These are phyloP conservation scores for Pachypanchax playfairii DNA, from an alignment of 2,113 vertebrate species.

Conservation along the genomic window DNA sequence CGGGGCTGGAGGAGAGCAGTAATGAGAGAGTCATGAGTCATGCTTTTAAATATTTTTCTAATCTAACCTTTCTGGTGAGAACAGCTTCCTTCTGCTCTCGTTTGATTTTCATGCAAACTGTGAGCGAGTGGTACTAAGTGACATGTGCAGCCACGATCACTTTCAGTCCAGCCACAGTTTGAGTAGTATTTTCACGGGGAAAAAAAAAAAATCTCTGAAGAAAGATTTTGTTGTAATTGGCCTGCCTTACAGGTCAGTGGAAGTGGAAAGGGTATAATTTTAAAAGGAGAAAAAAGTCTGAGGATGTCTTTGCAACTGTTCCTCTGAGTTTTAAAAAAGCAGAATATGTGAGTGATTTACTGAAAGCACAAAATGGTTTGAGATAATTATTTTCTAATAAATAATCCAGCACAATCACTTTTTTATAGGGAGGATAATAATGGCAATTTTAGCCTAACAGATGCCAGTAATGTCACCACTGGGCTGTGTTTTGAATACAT, in stretches of 20 bases:
- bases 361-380: neutral
- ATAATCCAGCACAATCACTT: slow-evolving; percentile 10
- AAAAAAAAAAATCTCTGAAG: slow-evolving; percentile 26
- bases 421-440: slow-evolving; percentile 8
- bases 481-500: neutral
- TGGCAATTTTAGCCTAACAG: neutral
- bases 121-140: slow-evolving; percentile 21
- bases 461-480: neutral
- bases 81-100: slow-evolving; percentile 25
- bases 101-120: slow-evolving; percentile 13
- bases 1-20: slow-evolving; percentile 15
- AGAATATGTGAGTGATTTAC: slow-evolving; percentile 13
- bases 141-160: slow-evolving; percentile 18
- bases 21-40: slow-evolving; percentile 39
- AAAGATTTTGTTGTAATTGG: slow-evolving; percentile 9
- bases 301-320: neutral
- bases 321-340: neutral
- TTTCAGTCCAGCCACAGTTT: slow-evolving; percentile 15
- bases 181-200: slow-evolving; percentile 19
- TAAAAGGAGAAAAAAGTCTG: neutral
- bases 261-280: slow-evolving; percentile 1
- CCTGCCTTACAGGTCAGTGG: neutral
- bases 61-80: slow-evolving; percentile 30
- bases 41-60: slow-evolving; percentile 40
- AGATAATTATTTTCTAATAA: neutral